Base-by-base conservation (phyloP, 2,888 invertebrate genomes). In the Disparrhopalites patrizii region DNA sequence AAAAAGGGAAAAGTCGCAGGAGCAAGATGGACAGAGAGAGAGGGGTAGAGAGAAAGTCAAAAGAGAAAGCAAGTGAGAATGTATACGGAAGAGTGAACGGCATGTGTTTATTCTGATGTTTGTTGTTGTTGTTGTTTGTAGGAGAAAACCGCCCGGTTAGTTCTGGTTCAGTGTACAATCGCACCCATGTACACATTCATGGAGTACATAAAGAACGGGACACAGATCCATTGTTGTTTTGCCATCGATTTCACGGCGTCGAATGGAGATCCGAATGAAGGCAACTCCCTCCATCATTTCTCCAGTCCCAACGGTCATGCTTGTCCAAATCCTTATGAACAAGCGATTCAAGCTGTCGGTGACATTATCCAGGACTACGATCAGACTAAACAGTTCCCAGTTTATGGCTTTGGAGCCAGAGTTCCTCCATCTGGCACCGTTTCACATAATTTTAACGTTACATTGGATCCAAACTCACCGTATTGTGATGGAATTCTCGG, bases 191-290 rank as follows among this genome's bases (percentile, higher is more conserved):
- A 78, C 73, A 80, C 83, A 3, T 85, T 85, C 76, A 76, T 85
- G 67, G 85, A 85, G 74, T 85, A 82, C 75, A 81, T 85, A 57
- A 79, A 80, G 68, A 81, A 81, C 58, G 84, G 85, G 23, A 81
- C 80, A 25, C 80, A 82, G 69, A 77, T 82, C 38, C 78, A 81
- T 72, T 81, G 81, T 73, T 80, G 81, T 23, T 78, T 82, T 69
- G 81, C 81, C 50, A 81, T 82, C 68, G 82, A 82, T 76, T 57
- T 68, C 43, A 68, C 68, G 3, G 66, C 66, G 18, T 61, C 64
- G 3, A 70, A 71, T 76, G 81, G 81, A 31, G 79, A 80, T 70
- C 81, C 81, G 20, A 73, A 75, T 58, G 73, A 76, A 61, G 77
- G 79, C 13, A 75, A 76, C 23, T 80, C 80, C 3, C 77, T 83